Percentiles rank a stretch among this genome's conserved stretches.
phyloP scores from a whole-genome alignment of 2,113 vertebrate species.

The Zapornia atra region DNA sequence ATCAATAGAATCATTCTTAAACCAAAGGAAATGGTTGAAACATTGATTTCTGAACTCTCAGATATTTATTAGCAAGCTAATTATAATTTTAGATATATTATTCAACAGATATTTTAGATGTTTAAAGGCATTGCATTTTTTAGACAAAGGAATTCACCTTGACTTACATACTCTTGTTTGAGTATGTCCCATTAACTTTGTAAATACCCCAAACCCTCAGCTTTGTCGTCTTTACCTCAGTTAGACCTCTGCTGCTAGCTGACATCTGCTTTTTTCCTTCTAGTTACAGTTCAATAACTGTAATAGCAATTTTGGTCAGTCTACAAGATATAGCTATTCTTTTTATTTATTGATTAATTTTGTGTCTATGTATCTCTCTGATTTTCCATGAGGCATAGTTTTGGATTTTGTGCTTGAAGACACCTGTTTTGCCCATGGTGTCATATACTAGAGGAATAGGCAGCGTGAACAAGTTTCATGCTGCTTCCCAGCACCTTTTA shows the following conservation, averaged over 20 bases:
- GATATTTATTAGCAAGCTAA: background rate
- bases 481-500: background rate
- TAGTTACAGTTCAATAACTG: background rate
- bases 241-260: background rate
- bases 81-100: background rate
- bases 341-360: background rate
- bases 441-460: background rate
- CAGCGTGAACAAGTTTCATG: background rate
- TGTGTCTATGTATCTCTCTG: background rate
- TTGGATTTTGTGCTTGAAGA: background rate
- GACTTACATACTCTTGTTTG: background rate
- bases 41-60: background rate
- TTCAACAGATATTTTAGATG: background rate
- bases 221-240: background rate
- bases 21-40: background rate
- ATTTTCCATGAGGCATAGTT: background rate
- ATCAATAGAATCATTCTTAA: background rate
- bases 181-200: background rate
- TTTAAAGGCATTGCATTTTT: background rate
- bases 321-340: background rate
- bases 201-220: background rate
- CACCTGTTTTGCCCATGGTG: background rate
- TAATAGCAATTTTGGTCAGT: background rate
- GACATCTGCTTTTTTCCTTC: background rate
- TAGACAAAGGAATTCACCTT: background rate